Conservation (phyloP, 2,888 invertebrate genomes). For the Cerastis rubricosa region DNA sequence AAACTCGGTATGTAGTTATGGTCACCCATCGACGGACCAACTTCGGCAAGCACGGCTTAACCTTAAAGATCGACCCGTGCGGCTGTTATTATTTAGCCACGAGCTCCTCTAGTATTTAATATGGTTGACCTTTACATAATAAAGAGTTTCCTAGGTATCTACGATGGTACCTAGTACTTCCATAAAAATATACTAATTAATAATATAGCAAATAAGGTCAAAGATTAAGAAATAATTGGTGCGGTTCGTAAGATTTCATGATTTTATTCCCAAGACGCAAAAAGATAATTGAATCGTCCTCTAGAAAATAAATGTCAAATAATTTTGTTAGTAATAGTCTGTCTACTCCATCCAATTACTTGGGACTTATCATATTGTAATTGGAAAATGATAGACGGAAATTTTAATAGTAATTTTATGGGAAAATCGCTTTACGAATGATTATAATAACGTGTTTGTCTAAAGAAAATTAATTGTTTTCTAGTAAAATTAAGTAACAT, state of each 20-base stretch:
- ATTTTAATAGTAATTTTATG: background rate
- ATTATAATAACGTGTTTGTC: background rate
- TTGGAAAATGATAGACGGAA: conserved; percentile 11
- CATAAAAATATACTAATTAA: background rate
- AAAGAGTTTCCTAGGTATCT: background rate
- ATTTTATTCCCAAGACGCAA: conserved; percentile 32
- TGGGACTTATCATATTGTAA: conserved; percentile 12
- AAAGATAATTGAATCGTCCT: conserved; percentile 34
- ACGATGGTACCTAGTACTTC: background rate
- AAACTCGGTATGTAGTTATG: no score
- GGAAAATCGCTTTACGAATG: background rate
- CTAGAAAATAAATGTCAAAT: conserved; percentile 33
- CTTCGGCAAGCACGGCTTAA: no score
- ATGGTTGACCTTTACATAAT: background rate
- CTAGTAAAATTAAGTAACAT: background rate
- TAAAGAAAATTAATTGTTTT: background rate
- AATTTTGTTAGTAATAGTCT: conserved; percentile 23
- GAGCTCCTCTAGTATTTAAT: no score
- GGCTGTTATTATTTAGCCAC: no score
- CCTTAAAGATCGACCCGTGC: no score
- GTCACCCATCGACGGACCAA: no score
- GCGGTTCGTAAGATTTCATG: background rate
- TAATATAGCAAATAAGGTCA: background rate
- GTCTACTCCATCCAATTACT: conserved; percentile 20
- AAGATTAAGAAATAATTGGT: conserved; percentile 33